A percentile compares a stretch with the other conserved stretches of the same genome.
Conservation (phyloP, 2,113 vertebrate genomes). For the Trichechus manatus region DNA sequence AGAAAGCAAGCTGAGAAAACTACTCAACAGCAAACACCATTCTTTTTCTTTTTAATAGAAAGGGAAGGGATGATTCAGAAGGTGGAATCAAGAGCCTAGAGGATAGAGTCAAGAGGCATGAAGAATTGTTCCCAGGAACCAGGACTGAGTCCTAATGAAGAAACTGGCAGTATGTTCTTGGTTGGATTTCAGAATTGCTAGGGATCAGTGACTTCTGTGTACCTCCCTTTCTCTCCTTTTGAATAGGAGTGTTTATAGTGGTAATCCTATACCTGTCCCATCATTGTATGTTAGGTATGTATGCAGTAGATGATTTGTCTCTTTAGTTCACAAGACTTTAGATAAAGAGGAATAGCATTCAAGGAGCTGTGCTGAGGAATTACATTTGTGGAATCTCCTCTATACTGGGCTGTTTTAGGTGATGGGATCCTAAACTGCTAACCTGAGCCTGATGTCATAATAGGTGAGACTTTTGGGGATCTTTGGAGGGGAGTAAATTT, state of each 20-base stretch:
- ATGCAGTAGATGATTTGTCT: neutral
- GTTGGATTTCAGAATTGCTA: neutral
- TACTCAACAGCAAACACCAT: neutral
- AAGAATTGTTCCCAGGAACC: neutral
- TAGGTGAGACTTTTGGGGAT: neutral
- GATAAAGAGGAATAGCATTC: neutral
- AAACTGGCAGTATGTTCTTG: neutral
- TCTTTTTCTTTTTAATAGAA: neutral
- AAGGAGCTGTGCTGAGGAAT: neutral
- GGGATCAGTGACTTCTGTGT: neutral
- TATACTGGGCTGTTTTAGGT: neutral
- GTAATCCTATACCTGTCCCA: neutral
- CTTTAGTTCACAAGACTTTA: slow-evolving; percentile 3
- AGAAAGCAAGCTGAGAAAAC: slow-evolving; percentile 18
- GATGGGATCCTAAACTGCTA: neutral
- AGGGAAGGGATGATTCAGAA: slow-evolving; percentile 45
- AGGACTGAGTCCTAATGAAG: neutral
- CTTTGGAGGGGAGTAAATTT: neutral
- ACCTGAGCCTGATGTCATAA: neutral
- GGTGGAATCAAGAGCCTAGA: neutral
- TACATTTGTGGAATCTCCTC: neutral
- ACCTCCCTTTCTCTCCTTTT: neutral
- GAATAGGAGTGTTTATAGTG: neutral
- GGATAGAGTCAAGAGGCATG: neutral
- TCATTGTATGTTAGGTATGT: neutral